A percentile compares a stretch with the other conserved stretches of the same genome.
phyloP scores from a whole-genome alignment of 2,797 vertebrate species.

The Ctenosaura bakeri region DNA sequence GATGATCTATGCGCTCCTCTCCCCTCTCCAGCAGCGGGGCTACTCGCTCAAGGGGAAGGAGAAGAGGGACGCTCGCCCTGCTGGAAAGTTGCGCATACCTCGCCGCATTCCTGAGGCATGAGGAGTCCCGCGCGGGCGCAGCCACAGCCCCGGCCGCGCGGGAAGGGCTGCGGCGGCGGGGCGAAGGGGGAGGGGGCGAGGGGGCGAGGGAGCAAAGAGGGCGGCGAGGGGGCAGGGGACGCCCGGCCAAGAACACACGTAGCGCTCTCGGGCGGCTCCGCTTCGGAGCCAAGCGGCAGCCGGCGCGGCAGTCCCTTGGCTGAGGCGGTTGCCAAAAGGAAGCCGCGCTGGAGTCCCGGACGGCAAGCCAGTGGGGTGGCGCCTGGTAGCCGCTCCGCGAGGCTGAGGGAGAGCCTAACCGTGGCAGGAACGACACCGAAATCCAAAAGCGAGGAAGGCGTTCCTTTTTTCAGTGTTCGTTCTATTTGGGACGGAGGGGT shows the following conservation, averaged over 20 bases:
- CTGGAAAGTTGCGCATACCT: slow-evolving; percentile 93
- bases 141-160: slow-evolving; percentile 46
- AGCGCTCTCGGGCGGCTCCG: not conserved
- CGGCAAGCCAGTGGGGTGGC: no score
- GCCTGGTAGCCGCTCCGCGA: no score
- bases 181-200: slow-evolving; percentile 10
- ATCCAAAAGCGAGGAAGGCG: no score
- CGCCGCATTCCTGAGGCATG: slow-evolving; percentile 90
- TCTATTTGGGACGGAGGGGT: no score
- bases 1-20: slow-evolving; percentile 83
- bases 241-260: slow-evolving; percentile 54
- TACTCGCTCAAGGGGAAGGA: slow-evolving; percentile 67
- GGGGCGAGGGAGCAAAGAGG: not conserved
- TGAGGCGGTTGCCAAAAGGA: not conserved
- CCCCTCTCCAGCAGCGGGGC: slow-evolving; percentile 77
- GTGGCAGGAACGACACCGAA: no score
- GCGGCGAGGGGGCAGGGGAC: slow-evolving; percentile 52
- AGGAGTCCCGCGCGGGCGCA: slow-evolving; percentile 77
- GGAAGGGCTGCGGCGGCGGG: slow-evolving; percentile 15
- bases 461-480: no score
- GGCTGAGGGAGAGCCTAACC: no score
- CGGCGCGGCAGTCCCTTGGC: slow-evolving; percentile 26
- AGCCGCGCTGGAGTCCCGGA: not conserved
- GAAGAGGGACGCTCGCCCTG: slow-evolving; percentile 64
- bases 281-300: slow-evolving; percentile 19